These are phyloP conservation scores for Trichogramma dendrolimi DNA, from an alignment of 2,888 invertebrate genomes.

Conservation along the genomic window DNA sequence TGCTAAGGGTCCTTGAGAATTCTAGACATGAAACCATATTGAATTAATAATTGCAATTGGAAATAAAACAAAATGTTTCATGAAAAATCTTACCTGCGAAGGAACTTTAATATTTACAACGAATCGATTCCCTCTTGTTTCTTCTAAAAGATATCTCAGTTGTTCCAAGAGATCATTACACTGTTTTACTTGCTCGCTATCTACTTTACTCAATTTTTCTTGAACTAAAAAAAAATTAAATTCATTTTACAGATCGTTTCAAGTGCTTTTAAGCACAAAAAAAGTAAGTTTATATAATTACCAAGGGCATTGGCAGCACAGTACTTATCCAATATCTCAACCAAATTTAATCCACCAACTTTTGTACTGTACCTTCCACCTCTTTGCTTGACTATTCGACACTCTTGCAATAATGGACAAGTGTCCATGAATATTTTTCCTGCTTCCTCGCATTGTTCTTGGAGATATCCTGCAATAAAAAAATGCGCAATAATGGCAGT, in stretches of 20 bases:
- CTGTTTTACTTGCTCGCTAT: slow-evolving; percentile 42
- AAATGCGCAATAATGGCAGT: no score
- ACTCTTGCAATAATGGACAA: slow-evolving; percentile 41
- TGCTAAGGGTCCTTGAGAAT: slow-evolving; percentile 38
- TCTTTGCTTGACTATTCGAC: slow-evolving; percentile 35
- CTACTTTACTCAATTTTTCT: slow-evolving; percentile 43
- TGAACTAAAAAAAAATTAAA: slow-evolving; percentile 36
- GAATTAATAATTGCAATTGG: not conserved
- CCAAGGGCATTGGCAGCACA: slow-evolving; percentile 41
- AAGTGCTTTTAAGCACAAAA: not conserved
- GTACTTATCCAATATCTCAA: slow-evolving; percentile 46
- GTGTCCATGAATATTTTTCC: slow-evolving; percentile 42
- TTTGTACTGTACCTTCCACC: slow-evolving; percentile 42
- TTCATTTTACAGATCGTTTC: not conserved
- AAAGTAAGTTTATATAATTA: slow-evolving; percentile 26
- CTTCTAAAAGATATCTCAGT: slow-evolving; percentile 45
- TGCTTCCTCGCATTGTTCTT: slow-evolving; percentile 43
- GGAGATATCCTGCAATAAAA: slow-evolving; percentile 44
- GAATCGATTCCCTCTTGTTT: slow-evolving; percentile 40
- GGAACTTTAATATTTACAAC: slow-evolving; percentile 50
- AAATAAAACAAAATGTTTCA: not conserved
- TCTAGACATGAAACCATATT: not conserved
- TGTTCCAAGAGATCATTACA: slow-evolving; percentile 46
- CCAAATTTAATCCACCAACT: slow-evolving; percentile 42
- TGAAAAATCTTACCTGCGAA: slow-evolving; percentile 34